Conservation (phyloP, 2,113 vertebrate genomes). For the Zeus faber region DNA sequence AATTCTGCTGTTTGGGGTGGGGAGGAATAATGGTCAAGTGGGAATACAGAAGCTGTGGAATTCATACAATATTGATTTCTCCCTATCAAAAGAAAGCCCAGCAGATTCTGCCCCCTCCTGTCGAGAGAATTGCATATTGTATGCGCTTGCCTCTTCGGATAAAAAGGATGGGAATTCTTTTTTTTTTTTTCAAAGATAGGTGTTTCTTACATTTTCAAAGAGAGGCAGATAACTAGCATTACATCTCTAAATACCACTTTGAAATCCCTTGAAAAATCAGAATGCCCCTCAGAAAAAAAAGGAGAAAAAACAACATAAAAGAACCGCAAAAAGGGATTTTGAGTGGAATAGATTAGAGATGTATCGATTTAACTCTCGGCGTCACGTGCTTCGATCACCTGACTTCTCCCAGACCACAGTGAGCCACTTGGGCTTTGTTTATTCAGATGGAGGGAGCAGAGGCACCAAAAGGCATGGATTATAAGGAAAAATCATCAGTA, state of each 20-base stretch:
- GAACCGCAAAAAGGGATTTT: conserved; percentile 67
- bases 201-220: conserved; percentile 76
- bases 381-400: conserved; percentile 71
- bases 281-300: conserved; percentile 63
- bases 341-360: conserved; percentile 69
- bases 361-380: conserved; percentile 67
- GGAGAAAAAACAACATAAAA: conserved; percentile 67
- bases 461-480: conserved; percentile 78
- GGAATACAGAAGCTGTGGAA: conserved; percentile 54
- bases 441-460: conserved; percentile 79
- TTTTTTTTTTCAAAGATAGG: conserved; percentile 58
- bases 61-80: conserved; percentile 71
- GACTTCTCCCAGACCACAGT: conserved; percentile 68
- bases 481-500: conserved; percentile 80
- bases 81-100: conserved; percentile 55
- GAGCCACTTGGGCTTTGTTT: conserved; percentile 79
- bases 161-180: conserved; percentile 59
- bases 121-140: conserved; percentile 61
- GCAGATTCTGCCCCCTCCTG: conserved; percentile 52
- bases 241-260: conserved; percentile 72
- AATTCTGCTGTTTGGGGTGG: conserved; percentile 60
- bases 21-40: conserved; percentile 56
- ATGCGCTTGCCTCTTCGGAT: conserved; percentile 67
- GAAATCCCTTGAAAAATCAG: conserved; percentile 72
- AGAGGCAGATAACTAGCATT: conserved; percentile 66